phyloP scores from a whole-genome alignment of 2,888 invertebrate genomes.

The Cryptophagus acutangulus region DNA sequence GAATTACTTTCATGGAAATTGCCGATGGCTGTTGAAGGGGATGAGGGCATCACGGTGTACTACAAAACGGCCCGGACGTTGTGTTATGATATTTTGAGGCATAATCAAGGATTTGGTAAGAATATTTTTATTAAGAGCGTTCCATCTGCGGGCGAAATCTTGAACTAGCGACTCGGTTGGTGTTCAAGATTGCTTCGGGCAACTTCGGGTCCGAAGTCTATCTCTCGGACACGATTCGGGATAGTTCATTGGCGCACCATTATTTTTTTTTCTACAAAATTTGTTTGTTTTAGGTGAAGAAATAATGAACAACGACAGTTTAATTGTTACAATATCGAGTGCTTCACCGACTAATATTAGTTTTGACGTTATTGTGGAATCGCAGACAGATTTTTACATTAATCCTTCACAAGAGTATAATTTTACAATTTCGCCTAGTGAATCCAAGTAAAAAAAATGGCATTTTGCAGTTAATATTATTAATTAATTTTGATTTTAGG shows the following conservation, averaged over 20 bases:
- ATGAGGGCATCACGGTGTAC: conserved; percentile 48
- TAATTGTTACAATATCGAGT: conserved; percentile 48
- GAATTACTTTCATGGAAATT: conserved; percentile 77
- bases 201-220: no score
- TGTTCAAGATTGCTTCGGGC: no score
- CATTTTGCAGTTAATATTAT: conserved; percentile 33
- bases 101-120: no score
- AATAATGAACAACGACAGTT: conserved; percentile 20
- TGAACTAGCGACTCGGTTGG: no score
- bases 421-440: conserved; percentile 46
- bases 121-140: no score
- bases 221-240: no score
- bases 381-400: conserved; percentile 58
- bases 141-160: no score
- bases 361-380: conserved; percentile 58
- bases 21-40: conserved; percentile 59
- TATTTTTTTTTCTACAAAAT: no score
- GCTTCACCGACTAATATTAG: conserved; percentile 54
- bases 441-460: conserved; percentile 29
- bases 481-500: conserved; percentile 43
- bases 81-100: conserved; percentile 51
- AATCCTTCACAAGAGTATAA: conserved; percentile 44
- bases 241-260: no score
- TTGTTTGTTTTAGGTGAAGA: no score
- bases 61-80: conserved; percentile 58